Base-by-base conservation (phyloP, 2,113 vertebrate genomes). In the Sander vitreus region DNA sequence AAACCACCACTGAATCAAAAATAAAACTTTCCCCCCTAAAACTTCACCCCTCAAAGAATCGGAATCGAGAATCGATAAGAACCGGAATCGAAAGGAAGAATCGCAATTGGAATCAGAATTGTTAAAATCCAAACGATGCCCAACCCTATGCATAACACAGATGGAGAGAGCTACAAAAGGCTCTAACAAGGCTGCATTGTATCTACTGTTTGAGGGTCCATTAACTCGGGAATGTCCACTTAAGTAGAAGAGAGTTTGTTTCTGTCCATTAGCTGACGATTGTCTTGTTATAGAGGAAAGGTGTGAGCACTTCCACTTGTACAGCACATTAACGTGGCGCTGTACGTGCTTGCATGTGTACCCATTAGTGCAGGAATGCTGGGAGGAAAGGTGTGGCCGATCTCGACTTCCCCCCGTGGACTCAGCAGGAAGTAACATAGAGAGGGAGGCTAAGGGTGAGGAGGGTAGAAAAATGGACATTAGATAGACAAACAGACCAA, bases 371-470 rank as follows among this genome's bases (percentile, higher is more conserved):
- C 48, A 89, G 89, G 93, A 94, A 93, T 93, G 89, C 83, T 12
- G 45, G 67, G 88, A 94, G 95, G 93, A 95, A 95, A 96, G 95
- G 95, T 94, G 95, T 93, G 94, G 87, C 88, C 59, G 1, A 36
- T 74, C 59, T 87, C 59, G 0, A 78, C 93, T 94, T 94, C 95
- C 94, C 88, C 83, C 85, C 63, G 4, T 47, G 72, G 82, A 85
- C 84, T 76, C 27, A 36, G 78, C 86, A 89, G 93, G 93, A 94
- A 92, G 88, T 87, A 68, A 19, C 82, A 62, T 1, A 33, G 55
- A 63, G 72, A 62, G 23, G 21, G 60, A 39, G 51, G 58, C 64
- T 27, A n/a, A 39, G 65, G 23, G 21, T 0, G 36, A 10, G 45
- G 36, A 72, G 30, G 47, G 19, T 2, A 9, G 59, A 43, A 48